These are phyloP conservation scores for Unio delphinus DNA, from an alignment of 2,888 invertebrate genomes.

Conservation along the genomic window DNA sequence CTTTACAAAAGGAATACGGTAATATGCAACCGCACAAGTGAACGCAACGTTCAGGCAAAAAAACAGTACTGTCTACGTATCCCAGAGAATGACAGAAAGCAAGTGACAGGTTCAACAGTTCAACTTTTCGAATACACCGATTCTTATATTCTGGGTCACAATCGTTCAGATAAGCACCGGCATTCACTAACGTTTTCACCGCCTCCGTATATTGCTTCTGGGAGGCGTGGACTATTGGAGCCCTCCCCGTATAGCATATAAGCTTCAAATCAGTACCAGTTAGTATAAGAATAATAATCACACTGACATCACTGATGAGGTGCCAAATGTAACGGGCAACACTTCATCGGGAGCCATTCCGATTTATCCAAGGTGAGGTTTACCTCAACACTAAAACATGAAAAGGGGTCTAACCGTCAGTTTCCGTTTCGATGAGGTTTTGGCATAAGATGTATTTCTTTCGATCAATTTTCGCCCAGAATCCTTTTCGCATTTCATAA, in stretches of 20 bases:
- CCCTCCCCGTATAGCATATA: constrained; percentile 36
- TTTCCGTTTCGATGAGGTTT: constrained; percentile 42
- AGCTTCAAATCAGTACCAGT: constrained; percentile 45
- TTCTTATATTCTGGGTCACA: constrained; percentile 25
- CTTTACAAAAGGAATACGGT: too few species aligned
- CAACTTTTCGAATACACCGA: constrained; percentile 12
- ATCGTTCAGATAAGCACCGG: constrained; percentile 52
- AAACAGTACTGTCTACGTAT: too few species aligned
- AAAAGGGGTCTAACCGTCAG: constrained; percentile 62
- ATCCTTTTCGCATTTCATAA: constrained; percentile 52
- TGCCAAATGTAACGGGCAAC: constrained; percentile 55
- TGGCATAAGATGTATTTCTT: constrained; percentile 39
- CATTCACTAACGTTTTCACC: constrained; percentile 48
- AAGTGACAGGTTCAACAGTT: constrained; percentile 23
- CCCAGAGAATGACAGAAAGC: constrained; percentile 12
- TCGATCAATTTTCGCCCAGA: constrained; percentile 45
- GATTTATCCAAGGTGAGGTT: constrained; percentile 56
- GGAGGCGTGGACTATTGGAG: constrained; percentile 54
- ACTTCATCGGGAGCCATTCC: constrained; percentile 54
- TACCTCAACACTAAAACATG: constrained; percentile 59
- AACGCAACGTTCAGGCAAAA: too few species aligned
- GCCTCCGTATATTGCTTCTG: constrained; percentile 49
- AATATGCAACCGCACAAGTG: too few species aligned
- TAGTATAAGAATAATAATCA: constrained; percentile 51
- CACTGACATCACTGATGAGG: constrained; percentile 61